These are phyloP conservation scores for Ia io DNA, from an alignment of 2,113 vertebrate species.

Conservation along the genomic window DNA sequence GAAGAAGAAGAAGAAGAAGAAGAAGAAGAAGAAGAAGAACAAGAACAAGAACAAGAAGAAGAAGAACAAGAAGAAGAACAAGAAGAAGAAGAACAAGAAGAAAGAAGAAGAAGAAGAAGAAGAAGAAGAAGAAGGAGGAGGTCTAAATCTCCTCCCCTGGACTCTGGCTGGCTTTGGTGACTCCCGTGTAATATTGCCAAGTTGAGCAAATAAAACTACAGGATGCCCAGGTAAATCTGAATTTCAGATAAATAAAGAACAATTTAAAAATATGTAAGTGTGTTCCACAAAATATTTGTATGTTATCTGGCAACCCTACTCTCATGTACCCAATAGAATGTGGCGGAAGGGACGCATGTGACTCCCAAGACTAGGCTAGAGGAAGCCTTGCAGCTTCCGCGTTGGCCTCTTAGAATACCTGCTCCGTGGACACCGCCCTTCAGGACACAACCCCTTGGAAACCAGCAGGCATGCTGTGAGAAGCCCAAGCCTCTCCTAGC, in stretches of 20 bases:
- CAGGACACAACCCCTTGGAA: not conserved
- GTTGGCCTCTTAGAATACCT: not conserved
- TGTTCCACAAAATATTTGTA: not conserved
- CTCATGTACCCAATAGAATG: not conserved
- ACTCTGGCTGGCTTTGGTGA: not conserved
- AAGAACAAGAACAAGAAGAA: too few relatives aligned
- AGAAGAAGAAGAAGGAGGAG: too few relatives aligned
- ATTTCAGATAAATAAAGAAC: not conserved
- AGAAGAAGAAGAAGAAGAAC: too few relatives aligned
- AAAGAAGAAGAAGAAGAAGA: too few relatives aligned
- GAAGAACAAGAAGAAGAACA: not conserved
- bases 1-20: too few relatives aligned
- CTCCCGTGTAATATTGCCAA: not conserved
- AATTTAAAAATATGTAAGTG: not conserved
- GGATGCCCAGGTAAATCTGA: not conserved
- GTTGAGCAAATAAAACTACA: not conserved
- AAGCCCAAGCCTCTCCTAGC: not conserved
- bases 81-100: too few relatives aligned
- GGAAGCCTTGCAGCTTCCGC: not conserved
- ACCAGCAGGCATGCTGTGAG: not conserved
- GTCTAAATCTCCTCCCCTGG: not conserved
- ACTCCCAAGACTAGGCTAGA: not conserved
- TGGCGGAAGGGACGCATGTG: not conserved
- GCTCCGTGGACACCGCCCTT: not conserved
- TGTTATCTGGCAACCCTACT: not conserved